phyloP scores from a whole-genome alignment of 2,797 vertebrate genomes.

The Cynodonichthys magdalenae region DNA sequence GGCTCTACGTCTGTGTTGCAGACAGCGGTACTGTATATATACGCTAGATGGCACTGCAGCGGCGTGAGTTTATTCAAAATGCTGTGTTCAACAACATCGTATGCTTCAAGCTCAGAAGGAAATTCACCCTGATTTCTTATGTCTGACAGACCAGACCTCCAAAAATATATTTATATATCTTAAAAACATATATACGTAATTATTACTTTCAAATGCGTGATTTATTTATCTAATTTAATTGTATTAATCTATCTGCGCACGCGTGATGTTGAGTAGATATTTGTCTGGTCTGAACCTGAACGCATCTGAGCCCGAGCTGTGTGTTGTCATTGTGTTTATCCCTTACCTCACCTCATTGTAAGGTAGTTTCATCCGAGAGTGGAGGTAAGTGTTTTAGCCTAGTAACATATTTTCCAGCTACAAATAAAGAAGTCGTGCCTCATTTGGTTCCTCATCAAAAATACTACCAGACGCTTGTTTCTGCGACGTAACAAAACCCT shows the following conservation, averaged over 20 bases:
- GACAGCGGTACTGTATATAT: not conserved
- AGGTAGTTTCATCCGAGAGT: not conserved
- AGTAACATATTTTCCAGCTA: not conserved
- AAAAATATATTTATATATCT: fast-evolving
- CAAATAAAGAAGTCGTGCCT: slow-evolving; percentile 5
- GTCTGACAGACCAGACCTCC: fast-evolving
- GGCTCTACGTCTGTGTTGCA: not conserved
- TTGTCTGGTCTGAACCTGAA: slow-evolving; percentile 13
- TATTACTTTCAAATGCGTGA: too few species aligned
- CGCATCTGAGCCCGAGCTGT: slow-evolving; percentile 19
- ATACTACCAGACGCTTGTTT: not conserved
- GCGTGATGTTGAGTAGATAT: not conserved
- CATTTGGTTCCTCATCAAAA: not conserved
- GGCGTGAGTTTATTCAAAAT: not conserved
- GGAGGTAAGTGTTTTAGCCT: slow-evolving; percentile 8
- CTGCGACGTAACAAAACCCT: not conserved
- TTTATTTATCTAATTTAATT: not conserved
- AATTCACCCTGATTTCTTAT: not conserved
- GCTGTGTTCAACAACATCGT: slow-evolving; percentile 36
- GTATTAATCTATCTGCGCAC: not conserved
- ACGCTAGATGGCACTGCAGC: slow-evolving; percentile 25
- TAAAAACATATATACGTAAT: not conserved
- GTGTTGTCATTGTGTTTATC: slow-evolving; percentile 58
- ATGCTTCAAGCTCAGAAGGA: not conserved
- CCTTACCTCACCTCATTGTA: not conserved